Evolutionary conservation across 64 coral and sea anemone genomes (phyloP).

Genomic region (Actinia tenebrosa): DNA sequence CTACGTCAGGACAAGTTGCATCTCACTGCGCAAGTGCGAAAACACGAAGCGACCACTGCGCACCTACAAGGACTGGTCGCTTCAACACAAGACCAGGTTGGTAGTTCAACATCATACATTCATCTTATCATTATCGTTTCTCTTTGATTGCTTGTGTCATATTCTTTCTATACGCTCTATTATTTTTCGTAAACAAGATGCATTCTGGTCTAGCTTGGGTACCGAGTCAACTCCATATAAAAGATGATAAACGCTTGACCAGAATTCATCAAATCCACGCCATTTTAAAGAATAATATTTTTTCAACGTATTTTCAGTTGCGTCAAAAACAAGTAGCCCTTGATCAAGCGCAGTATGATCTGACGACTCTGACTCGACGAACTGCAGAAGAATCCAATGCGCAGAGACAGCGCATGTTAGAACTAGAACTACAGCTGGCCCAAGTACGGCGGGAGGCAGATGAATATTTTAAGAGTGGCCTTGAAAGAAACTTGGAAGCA

Average conservation of each 20-base stretch:
- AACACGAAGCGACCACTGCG: conserved; percentile 58
- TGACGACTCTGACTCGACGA: conserved; percentile 60
- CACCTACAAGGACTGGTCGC: conserved; percentile 64
- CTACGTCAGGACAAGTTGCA: conserved; percentile 87
- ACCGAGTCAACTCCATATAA: background rate
- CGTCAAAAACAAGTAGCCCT: conserved; percentile 78
- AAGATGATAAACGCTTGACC: background rate
- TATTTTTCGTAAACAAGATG: background rate
- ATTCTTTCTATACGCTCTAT: too few species aligned
- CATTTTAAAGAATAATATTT: background rate
- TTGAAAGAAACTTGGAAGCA: conserved; percentile 88
- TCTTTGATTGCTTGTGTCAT: too few species aligned
- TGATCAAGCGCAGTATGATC: conserved; percentile 74
- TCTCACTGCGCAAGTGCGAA: conserved; percentile 60
- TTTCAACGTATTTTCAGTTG: conserved; percentile 25
- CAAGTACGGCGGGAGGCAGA: conserved; percentile 88
- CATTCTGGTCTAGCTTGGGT: background rate
- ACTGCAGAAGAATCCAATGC: conserved; percentile 52
- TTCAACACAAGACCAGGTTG: conserved; percentile 67
- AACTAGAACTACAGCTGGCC: conserved; percentile 77
- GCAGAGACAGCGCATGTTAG: conserved; percentile 45
- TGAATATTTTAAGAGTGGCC: conserved; percentile 83
- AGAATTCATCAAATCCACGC: background rate
- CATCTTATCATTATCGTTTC: background rate
- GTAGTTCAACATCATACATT: background rate